Base-by-base conservation (phyloP, 37 sponge, comb jelly and placozoan species). In the Cladorhizidae sp. region DNA sequence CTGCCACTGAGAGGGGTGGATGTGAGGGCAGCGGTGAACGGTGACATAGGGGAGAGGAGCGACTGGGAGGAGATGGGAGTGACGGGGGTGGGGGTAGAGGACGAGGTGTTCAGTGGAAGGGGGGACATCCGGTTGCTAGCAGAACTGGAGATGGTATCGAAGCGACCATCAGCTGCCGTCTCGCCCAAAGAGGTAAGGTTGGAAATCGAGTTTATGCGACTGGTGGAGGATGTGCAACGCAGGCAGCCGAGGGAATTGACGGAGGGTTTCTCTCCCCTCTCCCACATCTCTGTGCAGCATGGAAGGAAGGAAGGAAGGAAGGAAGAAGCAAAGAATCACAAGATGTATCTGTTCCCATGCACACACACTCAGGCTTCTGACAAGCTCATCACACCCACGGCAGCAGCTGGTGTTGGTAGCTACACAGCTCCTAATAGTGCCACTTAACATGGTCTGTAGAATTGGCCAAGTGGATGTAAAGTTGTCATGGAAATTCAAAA, bases 241-340 rank as follows among this genome's bases (percentile, higher is more conserved):
- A 57, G 3, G 38, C 75, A 43, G 0, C 63, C 73, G 38, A 6
- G 73, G 64, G 67, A 42, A 28, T 20, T 12, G 21, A 70, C 45
- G 18, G 85, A 65, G 5, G 85, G 77, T 11, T 84, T 69, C 62
- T 77, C 72, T 52, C 83, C 83, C 2, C 75, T 51, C 71, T 76
- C 77, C 85, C 85, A 84, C 49, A 52, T 84, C 28, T 84, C 85
- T 79, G 56, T 21, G 49, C 49, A 45, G n/a, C 9, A 45, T 45
- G 5, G 49, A 45, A 45, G 49, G 9, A 9, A 45, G 49, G 9
- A 45, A 45, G 5, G 49, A 9, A 45, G 9, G 5, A 45, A 12
- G 9, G 9, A 45, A 45, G 49, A 9, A 12, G 8, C 8, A 45
- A 45, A 9, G 9, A 45, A 9, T 45, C 49, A 45, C 9, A 12